Evolutionary conservation across 2,888 invertebrate genomes (phyloP).

Genomic region (Diabrotica balteata): DNA sequence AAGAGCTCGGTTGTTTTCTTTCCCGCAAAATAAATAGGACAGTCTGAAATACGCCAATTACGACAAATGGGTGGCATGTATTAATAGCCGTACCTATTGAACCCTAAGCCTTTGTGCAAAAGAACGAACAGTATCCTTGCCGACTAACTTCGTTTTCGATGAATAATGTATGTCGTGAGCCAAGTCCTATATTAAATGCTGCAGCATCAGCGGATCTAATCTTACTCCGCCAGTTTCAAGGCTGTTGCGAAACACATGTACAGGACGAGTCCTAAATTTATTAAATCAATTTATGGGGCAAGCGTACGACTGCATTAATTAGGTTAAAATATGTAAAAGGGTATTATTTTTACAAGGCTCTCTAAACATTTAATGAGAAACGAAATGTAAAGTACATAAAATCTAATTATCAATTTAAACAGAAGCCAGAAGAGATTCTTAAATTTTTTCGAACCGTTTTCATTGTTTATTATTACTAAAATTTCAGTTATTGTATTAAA

Average conservation of each 20-base stretch:
- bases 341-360: too few relatives aligned
- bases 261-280: too few relatives aligned
- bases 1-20: neutral
- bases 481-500: too few relatives aligned
- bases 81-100: neutral
- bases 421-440: too few relatives aligned
- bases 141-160: conserved; percentile 30
- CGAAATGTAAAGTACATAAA: too few relatives aligned
- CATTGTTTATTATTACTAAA: too few relatives aligned
- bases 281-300: too few relatives aligned
- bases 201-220: conserved; percentile 8
- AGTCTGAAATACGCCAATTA: neutral
- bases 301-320: conserved; percentile 6
- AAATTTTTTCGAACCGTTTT: too few relatives aligned
- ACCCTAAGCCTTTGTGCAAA: conserved; percentile 2
- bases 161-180: conserved; percentile 48
- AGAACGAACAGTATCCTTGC: conserved; percentile 18
- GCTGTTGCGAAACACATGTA: neutral
- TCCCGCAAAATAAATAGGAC: neutral
- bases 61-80: neutral
- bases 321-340: neutral
- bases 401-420: too few relatives aligned
- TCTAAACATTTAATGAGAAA: too few relatives aligned
- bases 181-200: conserved; percentile 49
- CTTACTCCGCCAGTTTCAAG: neutral